Conservation (phyloP, 2,888 invertebrate genomes). For the Drosophila niveifrons region DNA sequence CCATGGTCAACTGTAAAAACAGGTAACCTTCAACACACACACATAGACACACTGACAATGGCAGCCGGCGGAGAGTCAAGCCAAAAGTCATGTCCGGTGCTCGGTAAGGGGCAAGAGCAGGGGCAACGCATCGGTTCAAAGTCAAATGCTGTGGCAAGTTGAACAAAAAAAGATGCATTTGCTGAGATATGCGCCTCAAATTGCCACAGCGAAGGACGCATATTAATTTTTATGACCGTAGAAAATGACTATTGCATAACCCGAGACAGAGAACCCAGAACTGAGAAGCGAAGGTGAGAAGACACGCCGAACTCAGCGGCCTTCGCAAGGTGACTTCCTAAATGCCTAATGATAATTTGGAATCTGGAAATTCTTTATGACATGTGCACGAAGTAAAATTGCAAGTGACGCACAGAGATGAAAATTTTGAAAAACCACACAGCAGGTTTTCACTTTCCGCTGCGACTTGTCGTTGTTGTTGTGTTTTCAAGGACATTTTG, state of each 20-base stretch:
- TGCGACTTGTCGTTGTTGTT: slow-evolving; percentile 54
- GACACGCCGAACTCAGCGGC: slow-evolving; percentile 20
- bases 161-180: slow-evolving; percentile 48
- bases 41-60: slow-evolving; percentile 30
- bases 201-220: slow-evolving; percentile 79
- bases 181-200: slow-evolving; percentile 66
- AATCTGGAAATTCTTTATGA: slow-evolving; percentile 57
- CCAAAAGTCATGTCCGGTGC: slow-evolving; percentile 72
- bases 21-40: slow-evolving; percentile 69
- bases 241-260: slow-evolving; percentile 81
- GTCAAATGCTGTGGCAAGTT: slow-evolving; percentile 41
- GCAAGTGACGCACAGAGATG: slow-evolving; percentile 61
- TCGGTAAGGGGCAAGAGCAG: slow-evolving; percentile 15
- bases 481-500: slow-evolving; percentile 77
- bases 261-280: slow-evolving; percentile 20
- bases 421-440: slow-evolving; percentile 53
- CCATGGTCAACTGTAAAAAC: slow-evolving; percentile 71
- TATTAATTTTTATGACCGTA: slow-evolving; percentile 83
- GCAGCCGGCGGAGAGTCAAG: slow-evolving; percentile 54
- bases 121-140: slow-evolving; percentile 46
- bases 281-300: slow-evolving; percentile 6
- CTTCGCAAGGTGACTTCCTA: slow-evolving; percentile 74
- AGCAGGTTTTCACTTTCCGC: slow-evolving; percentile 74
- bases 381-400: slow-evolving; percentile 59
- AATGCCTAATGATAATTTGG: slow-evolving; percentile 54